A percentile compares a stretch with the other conserved stretches of the same genome.
These are phyloP conservation scores for Metaphire vulgaris DNA, from an alignment of 1,140 invertebrate species.

Conservation along the genomic window DNA sequence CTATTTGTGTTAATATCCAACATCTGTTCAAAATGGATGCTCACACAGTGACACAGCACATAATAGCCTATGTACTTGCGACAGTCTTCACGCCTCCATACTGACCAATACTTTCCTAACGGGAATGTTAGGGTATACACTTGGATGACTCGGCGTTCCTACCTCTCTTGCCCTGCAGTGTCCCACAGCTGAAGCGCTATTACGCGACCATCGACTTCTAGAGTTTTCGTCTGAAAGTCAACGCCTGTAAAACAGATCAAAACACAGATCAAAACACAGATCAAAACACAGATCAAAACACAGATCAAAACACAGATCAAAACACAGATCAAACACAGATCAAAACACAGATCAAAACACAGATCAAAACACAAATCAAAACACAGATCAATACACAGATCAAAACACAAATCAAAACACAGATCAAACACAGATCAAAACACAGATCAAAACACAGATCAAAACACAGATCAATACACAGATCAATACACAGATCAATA, in stretches of 20 bases:
- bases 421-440: not conserved
- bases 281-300: not conserved
- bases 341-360: not conserved
- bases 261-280: not conserved
- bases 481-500: not conserved
- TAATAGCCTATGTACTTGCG: too few relatives aligned
- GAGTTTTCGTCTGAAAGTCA: constrained; percentile 62
- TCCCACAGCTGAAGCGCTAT: constrained; percentile 61
- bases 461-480: not conserved
- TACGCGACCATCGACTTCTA: constrained; percentile 59
- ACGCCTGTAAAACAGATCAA: constrained; percentile 53
- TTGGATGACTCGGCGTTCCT: too few relatives aligned
- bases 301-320: not conserved
- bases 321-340: not conserved
- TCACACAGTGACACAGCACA: too few relatives aligned
- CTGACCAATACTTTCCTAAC: too few relatives aligned
- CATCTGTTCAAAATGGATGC: too few relatives aligned
- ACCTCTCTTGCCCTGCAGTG: constrained; percentile 60
- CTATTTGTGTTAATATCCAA: too few relatives aligned
- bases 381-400: not conserved
- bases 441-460: not conserved
- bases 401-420: not conserved
- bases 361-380: not conserved
- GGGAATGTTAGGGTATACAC: too few relatives aligned
- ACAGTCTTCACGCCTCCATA: too few relatives aligned